A percentile compares a stretch with the other conserved stretches of the same genome.
Conservation (phyloP, 2,797 vertebrate genomes). For the Chromobotia macracanthus region DNA sequence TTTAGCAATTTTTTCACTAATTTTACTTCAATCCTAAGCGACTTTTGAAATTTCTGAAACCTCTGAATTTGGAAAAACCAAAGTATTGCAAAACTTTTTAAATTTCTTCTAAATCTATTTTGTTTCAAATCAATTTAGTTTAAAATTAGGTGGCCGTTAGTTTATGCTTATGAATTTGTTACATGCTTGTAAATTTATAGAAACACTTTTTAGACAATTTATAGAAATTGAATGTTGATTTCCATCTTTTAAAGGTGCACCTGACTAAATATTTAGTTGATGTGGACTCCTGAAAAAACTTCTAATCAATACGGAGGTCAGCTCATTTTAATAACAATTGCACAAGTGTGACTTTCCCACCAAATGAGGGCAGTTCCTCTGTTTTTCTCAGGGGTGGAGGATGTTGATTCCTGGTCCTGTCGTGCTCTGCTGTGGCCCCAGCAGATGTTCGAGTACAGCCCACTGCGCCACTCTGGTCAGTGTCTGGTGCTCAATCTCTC, state of each 20-base stretch:
- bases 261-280: slow-evolving; percentile 41
- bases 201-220: too few species aligned
- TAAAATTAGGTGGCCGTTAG: too few species aligned
- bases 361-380: slow-evolving; percentile 64
- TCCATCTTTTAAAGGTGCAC: not conserved
- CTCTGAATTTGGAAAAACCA: too few species aligned
- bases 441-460: slow-evolving; percentile 79
- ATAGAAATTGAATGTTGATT: not conserved
- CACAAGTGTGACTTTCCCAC: slow-evolving; percentile 76
- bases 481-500: slow-evolving; percentile 73
- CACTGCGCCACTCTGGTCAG: slow-evolving; percentile 72
- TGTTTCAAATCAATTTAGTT: not conserved
- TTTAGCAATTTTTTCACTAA: not conserved
- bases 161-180: too few species aligned
- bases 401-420: slow-evolving; percentile 69
- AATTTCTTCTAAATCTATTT: too few species aligned
- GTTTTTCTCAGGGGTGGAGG: slow-evolving; percentile 59
- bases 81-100: too few species aligned
- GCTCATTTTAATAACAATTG: slow-evolving; percentile 72
- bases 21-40: too few species aligned
- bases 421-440: slow-evolving; percentile 63
- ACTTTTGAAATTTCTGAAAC: too few species aligned
- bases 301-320: slow-evolving; percentile 35
- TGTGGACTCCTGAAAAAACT: slow-evolving; percentile 22
- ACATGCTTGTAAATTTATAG: too few species aligned